Evolutionary conservation across 2,113 vertebrate genomes (phyloP).

Genomic region (Blennius ocellaris): DNA sequence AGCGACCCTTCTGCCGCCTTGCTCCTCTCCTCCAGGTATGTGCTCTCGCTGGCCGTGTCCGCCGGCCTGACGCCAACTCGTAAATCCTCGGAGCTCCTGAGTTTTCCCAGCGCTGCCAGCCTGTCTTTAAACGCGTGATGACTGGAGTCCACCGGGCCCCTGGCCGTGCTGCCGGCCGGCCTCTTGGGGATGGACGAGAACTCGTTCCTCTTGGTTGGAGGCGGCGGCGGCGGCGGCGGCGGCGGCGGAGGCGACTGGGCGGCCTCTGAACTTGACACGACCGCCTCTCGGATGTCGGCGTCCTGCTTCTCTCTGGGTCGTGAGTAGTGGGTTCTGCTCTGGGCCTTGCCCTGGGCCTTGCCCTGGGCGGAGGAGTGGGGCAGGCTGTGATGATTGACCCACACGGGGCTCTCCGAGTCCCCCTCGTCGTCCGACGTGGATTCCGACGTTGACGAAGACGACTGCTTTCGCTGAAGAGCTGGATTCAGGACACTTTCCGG

Average conservation of each 20-base stretch:
- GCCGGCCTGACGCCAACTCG: conserved; percentile 49
- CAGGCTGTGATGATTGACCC: conserved; percentile 81
- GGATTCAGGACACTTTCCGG: conserved; percentile 67
- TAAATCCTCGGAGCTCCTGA: conserved; percentile 83
- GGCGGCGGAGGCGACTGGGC: conserved; percentile 39
- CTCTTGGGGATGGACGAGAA: conserved; percentile 82
- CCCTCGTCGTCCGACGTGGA: conserved; percentile 77
- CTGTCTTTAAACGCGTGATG: conserved; percentile 89
- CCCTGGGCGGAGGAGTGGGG: conserved; percentile 42
- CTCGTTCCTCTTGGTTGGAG: conserved; percentile 60
- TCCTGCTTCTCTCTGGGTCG: conserved; percentile 55
- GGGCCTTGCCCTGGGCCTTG: conserved; percentile 63
- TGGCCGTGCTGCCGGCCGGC: conserved; percentile 46
- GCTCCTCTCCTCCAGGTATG: conserved; percentile 59
- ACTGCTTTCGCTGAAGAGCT: conserved; percentile 59
- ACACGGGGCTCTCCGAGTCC: conserved; percentile 77
- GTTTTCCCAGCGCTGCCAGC: conserved; percentile 87
- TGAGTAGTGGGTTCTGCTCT: conserved; percentile 35
- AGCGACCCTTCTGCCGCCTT: conserved; percentile 69
- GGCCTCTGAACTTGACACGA: conserved; percentile 30
- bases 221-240: conserved; percentile 42
- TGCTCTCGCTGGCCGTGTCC: conserved; percentile 49
- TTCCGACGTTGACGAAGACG: conserved; percentile 70
- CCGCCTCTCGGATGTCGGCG: background rate
- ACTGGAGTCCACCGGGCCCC: conserved; percentile 83